phyloP scores from a whole-genome alignment of 2,797 vertebrate species.

The Tadarida brasiliensis region DNA sequence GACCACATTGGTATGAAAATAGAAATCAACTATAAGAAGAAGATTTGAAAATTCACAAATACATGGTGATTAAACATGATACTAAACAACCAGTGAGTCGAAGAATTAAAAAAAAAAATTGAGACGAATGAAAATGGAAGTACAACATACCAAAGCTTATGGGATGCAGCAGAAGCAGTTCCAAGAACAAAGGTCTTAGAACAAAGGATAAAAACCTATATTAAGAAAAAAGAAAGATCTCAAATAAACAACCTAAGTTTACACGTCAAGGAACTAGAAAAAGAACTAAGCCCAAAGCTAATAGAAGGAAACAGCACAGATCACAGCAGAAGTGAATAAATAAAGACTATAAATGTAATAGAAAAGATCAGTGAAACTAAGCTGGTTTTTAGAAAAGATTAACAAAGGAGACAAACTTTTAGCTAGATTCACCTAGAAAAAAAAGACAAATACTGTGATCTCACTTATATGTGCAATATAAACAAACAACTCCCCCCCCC shows the following conservation, averaged over 20 bases:
- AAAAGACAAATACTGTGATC: not conserved
- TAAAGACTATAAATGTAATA: not conserved
- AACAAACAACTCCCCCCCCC: not conserved
- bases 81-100: not conserved
- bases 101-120: not conserved
- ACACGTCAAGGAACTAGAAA: not conserved
- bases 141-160: not conserved
- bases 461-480: not conserved
- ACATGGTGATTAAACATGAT: not conserved
- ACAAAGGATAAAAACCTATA: not conserved
- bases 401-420: not conserved
- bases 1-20: not conserved
- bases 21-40: not conserved
- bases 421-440: not conserved
- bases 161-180: not conserved
- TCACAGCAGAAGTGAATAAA: not conserved
- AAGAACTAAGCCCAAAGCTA: not conserved
- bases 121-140: not conserved
- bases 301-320: not conserved
- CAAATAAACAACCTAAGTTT: not conserved
- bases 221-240: not conserved
- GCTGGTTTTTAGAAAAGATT: not conserved
- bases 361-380: not conserved
- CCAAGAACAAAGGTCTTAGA: not conserved
- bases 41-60: not conserved